Conservation (phyloP, 2,113 vertebrate species). For the Bufo bufo region DNA sequence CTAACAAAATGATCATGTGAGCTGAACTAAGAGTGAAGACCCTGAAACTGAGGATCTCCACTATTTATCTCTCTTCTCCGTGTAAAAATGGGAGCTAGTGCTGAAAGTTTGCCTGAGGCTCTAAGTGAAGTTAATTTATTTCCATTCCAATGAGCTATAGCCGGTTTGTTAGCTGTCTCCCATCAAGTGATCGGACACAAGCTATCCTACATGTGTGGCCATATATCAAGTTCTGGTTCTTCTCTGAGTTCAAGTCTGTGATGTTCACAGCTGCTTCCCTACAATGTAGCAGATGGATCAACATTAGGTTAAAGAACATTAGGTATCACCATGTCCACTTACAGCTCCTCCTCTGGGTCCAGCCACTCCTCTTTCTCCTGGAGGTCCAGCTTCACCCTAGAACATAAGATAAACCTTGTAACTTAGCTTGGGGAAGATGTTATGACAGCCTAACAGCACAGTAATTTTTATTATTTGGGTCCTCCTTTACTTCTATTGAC, state of each 20-base stretch:
- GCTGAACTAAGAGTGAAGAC: background rate
- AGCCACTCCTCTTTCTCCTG: conserved; percentile 86
- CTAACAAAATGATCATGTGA: background rate
- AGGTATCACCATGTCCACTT: conserved; percentile 68
- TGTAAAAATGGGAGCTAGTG: background rate
- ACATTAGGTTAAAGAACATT: background rate
- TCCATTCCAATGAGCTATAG: background rate
- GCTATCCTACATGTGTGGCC: background rate
- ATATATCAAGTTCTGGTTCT: background rate
- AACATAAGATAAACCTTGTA: conserved; percentile 30
- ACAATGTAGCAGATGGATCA: background rate
- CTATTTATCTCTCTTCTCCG: background rate
- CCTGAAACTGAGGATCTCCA: background rate
- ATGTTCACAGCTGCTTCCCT: background rate
- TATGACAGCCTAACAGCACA: background rate
- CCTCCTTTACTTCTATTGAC: background rate
- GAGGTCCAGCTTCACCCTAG: conserved; percentile 86
- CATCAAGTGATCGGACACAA: background rate
- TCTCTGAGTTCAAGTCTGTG: background rate
- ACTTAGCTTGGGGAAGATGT: background rate
- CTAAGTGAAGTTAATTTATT: too few relatives aligned
- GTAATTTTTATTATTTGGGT: background rate
- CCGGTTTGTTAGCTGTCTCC: background rate
- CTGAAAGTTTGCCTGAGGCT: background rate
- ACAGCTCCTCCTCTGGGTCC: conserved; percentile 90